Conservation (phyloP, 1,140 invertebrate genomes). For the Drosophila auraria region DNA sequence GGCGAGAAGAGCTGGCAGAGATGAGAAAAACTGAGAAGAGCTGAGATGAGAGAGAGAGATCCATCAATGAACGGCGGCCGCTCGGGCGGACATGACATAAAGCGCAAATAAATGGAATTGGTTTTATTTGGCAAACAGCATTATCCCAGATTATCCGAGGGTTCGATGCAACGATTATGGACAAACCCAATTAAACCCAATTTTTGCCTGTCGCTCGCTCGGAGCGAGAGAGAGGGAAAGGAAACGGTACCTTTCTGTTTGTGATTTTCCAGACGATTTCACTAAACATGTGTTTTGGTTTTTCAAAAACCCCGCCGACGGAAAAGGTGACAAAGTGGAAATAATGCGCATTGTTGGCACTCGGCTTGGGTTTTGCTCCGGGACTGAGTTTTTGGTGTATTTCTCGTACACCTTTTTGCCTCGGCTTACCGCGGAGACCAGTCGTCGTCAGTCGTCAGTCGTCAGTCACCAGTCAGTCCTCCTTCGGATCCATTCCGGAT, state of each 20-base stretch:
- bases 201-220: conserved; percentile 46
- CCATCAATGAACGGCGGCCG: conserved; percentile 57
- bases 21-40: background rate
- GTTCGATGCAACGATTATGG: conserved; percentile 83
- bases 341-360: conserved; percentile 79
- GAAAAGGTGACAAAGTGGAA: conserved; percentile 83
- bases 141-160: conserved; percentile 83
- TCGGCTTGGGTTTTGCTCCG: conserved; percentile 18
- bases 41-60: background rate
- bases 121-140: conserved; percentile 83
- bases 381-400: conserved; percentile 12
- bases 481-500: conserved; percentile 22
- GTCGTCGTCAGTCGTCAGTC: conserved; percentile 19
- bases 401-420: conserved; percentile 59
- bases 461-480: conserved; percentile 12
- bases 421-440: conserved; percentile 52
- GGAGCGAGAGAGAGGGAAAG: conserved; percentile 5
- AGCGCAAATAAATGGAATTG: conserved; percentile 75
- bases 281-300: conserved; percentile 83
- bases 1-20: background rate
- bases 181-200: conserved; percentile 83
- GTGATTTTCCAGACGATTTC: conserved; percentile 82
- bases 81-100: conserved; percentile 57
- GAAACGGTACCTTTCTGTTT: conserved; percentile 14
- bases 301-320: conserved; percentile 70